Evolutionary conservation across 2,113 vertebrate genomes (phyloP).

Genomic region (Myiozetetes cayanensis): DNA sequence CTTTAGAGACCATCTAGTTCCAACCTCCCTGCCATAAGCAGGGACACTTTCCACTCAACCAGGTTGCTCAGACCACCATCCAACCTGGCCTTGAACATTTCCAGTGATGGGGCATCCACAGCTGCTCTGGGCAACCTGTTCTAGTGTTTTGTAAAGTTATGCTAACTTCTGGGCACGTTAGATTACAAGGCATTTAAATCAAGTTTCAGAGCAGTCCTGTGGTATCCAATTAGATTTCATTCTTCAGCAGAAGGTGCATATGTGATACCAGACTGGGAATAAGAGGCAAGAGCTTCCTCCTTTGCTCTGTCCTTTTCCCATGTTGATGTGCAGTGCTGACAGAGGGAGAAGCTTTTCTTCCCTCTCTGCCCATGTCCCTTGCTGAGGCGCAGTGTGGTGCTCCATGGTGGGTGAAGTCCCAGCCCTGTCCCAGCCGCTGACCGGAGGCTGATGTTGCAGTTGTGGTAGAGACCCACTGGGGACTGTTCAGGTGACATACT

Average conservation of each 20-base stretch:
- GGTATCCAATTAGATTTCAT: background rate
- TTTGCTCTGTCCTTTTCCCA: background rate
- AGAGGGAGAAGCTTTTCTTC: background rate
- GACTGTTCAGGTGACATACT: rapidly evolving
- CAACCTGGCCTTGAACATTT: background rate
- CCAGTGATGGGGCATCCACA: background rate
- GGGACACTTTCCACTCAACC: background rate
- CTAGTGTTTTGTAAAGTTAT: background rate
- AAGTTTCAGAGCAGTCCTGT: background rate
- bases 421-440: background rate
- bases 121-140: background rate
- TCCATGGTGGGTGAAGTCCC: background rate
- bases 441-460: rapidly evolving
- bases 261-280: background rate
- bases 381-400: rapidly evolving
- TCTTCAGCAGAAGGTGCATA: background rate
- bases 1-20: background rate
- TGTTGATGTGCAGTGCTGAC: background rate
- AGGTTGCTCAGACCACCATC: background rate
- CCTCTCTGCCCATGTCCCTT: rapidly evolving
- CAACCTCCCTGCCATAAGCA: background rate
- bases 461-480: background rate
- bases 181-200: background rate
- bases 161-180: background rate
- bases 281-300: background rate